phyloP scores from a whole-genome alignment of 2,888 invertebrate genomes.

The Idaea biselata region DNA sequence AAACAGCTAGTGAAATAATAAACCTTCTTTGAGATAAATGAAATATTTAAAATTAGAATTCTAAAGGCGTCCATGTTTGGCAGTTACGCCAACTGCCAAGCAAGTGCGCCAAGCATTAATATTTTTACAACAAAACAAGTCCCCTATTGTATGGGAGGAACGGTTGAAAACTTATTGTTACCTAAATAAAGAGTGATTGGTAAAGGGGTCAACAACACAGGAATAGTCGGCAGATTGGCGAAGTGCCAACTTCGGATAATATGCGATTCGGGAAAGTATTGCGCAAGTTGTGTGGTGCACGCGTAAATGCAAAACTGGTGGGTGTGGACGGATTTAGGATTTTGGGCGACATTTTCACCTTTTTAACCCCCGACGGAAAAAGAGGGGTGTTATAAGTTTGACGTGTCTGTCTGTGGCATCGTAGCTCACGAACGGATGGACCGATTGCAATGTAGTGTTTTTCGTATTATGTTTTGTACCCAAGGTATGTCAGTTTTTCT shows the following conservation, averaged over 20 bases:
- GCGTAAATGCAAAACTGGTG: slow-evolving; percentile 25
- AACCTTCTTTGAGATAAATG: too few species aligned
- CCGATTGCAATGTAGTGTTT: too few species aligned
- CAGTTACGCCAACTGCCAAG: not conserved
- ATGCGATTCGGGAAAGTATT: slow-evolving; percentile 31
- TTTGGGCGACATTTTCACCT: not conserved
- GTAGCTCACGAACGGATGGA: too few species aligned
- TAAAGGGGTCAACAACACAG: slow-evolving; percentile 54
- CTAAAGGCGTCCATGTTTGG: not conserved
- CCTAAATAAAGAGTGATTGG: slow-evolving; percentile 34
- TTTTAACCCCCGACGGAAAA: too few species aligned
- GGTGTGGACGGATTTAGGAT: not conserved
- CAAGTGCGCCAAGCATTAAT: not conserved
- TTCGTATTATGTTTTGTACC: too few species aligned
- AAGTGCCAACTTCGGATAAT: slow-evolving; percentile 39
- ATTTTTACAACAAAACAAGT: not conserved
- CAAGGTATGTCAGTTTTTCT: too few species aligned
- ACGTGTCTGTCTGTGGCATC: too few species aligned
- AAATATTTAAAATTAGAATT: not conserved
- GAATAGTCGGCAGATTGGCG: slow-evolving; percentile 48
- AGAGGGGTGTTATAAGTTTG: too few species aligned
- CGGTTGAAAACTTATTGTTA: slow-evolving; percentile 38
- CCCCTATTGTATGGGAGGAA: slow-evolving; percentile 7
- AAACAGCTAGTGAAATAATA: too few species aligned
- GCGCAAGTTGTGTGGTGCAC: slow-evolving; percentile 32